A percentile compares a stretch with the other conserved stretches of the same genome.
Evolutionary conservation across 2,113 vertebrate genomes (phyloP).

Genomic region (Laterallus jamaicensis): DNA sequence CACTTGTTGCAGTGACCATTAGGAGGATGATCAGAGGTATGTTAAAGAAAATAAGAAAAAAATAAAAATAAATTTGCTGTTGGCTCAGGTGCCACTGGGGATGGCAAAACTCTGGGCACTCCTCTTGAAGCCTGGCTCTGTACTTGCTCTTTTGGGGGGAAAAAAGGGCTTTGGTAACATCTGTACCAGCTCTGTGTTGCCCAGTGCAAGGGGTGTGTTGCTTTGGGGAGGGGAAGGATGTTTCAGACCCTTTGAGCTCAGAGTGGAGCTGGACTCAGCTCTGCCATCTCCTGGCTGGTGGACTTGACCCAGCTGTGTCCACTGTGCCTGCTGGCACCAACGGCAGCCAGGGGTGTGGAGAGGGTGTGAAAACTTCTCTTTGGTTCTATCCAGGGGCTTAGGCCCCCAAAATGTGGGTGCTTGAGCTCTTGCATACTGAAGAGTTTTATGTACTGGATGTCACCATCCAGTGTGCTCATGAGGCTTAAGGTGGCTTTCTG

Average conservation of each 20-base stretch:
- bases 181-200: background rate
- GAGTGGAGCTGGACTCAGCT: background rate
- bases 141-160: background rate
- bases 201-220: background rate
- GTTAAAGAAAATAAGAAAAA: background rate
- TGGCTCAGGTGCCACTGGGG: too few species aligned
- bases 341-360: accelerated
- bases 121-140: background rate
- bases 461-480: background rate
- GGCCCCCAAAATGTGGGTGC: background rate
- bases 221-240: too few species aligned
- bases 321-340: background rate
- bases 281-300: background rate
- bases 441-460: background rate
- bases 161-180: accelerated
- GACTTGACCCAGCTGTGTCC: too few species aligned
- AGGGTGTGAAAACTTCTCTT: background rate
- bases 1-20: background rate
- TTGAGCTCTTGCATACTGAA: background rate
- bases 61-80: too few species aligned
- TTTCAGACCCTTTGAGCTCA: background rate
- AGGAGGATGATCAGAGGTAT: background rate
- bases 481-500: background rate
- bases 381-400: background rate
- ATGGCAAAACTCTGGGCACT: background rate